phyloP scores from a whole-genome alignment of 2,113 vertebrate species.

The Jacana jacana region DNA sequence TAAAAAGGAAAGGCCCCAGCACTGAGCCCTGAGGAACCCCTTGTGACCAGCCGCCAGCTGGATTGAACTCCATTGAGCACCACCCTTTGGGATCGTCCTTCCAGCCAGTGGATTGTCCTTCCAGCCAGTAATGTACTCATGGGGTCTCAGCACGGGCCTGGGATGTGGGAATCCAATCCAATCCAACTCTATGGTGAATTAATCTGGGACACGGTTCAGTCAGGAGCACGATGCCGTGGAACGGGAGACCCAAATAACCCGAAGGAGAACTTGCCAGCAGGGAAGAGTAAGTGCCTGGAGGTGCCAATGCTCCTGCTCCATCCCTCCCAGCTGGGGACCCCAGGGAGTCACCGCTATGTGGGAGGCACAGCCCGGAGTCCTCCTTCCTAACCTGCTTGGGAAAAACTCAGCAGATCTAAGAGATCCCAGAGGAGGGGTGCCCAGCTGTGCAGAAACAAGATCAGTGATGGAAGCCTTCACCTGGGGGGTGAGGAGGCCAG shows the following conservation, averaged over 20 bases:
- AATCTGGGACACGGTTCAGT: neutral
- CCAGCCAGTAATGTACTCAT: fast-evolving
- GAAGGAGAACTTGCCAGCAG: fast-evolving
- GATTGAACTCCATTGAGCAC: too few relatives aligned
- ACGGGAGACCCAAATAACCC: neutral
- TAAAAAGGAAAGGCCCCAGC: too few relatives aligned
- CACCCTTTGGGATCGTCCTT: too few relatives aligned
- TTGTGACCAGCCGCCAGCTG: too few relatives aligned
- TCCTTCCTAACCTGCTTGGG: neutral
- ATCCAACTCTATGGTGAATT: neutral
- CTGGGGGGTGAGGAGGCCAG: neutral
- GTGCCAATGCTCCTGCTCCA: neutral
- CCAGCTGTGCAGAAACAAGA: neutral
- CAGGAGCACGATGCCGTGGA: neutral
- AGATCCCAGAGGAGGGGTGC: neutral
- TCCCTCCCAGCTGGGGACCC: neutral
- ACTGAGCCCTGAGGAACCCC: too few relatives aligned
- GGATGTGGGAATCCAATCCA: neutral
- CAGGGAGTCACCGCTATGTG: fast-evolving
- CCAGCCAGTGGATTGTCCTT: too few relatives aligned
- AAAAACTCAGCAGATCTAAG: neutral
- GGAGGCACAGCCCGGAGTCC: neutral
- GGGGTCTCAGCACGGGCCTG: neutral
- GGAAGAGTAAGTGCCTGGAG: fast-evolving
- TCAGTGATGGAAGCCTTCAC: neutral